Evolutionary conservation across 2,113 vertebrate species (phyloP), one percentile per base, ranked within the genome.

Genomic region (Malurus melanocephalus): DNA sequence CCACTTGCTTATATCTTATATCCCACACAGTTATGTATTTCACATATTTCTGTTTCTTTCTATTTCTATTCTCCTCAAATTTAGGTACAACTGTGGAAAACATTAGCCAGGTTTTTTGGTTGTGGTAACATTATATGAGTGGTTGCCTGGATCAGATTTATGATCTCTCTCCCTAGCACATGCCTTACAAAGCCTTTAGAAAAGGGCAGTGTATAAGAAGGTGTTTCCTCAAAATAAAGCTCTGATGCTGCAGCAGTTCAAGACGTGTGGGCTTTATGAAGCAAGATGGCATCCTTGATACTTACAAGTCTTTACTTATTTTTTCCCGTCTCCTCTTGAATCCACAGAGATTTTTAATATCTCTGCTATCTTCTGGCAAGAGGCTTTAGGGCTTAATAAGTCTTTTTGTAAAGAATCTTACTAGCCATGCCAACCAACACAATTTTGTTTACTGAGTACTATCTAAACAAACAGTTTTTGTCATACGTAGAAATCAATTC

Each of bases 221-320:
- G 8, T 35, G 7, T 66, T 77, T 77, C n/a, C 23, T 71, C 55
- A 71, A 43, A 90, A 53, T 49, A 35, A 27, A 77, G 24, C 22
- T 73, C 7, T 23, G 62, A 1, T 62, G 43, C 48, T 78, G 30
- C 48, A 45, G 49, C 22, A 68, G 27, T 89, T 80, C 42, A 76
- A n/a, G 38, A 28, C 45, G 73, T 74, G 13, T 32, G 38, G 17
- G 46, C 24, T 77, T 80, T 2, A 3, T 88, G 64, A 79, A 88
- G 30, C 0, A 0, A 4, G 13, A 2, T 68, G 20, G 7, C 26
- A 61, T 51, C 30, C 30, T 79, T 68, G 30, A 21, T 75, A 40
- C 52, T 40, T 57, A 43, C 6, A 23, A 67, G 28, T 46, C 28
- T 75, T 24, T 32, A 59, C 42, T 40, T 65, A 14, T 30, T 69